These are phyloP conservation scores for Harpagifer antarcticus DNA, from an alignment of 2,797 vertebrate genomes.

Conservation along the genomic window DNA sequence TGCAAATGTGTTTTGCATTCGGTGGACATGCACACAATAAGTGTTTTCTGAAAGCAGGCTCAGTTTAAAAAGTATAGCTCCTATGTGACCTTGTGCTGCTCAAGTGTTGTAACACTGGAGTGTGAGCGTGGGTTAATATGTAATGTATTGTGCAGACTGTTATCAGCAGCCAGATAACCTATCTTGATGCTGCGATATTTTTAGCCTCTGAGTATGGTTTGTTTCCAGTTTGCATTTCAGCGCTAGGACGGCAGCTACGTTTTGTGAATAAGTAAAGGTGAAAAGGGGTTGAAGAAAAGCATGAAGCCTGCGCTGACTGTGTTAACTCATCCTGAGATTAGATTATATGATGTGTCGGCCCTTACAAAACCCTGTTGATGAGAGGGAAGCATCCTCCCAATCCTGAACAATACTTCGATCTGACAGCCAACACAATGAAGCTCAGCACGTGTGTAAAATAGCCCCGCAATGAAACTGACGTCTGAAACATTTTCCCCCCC, in stretches of 20 bases:
- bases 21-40: background rate
- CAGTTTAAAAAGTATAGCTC: background rate
- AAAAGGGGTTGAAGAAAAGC: slow-evolving; percentile 27
- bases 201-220: slow-evolving; percentile 54
- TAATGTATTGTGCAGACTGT: slow-evolving; percentile 65
- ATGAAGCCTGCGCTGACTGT: slow-evolving; percentile 25
- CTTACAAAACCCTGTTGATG: slow-evolving; percentile 63
- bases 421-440: slow-evolving; percentile 71
- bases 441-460: slow-evolving; percentile 70
- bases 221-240: slow-evolving; percentile 59
- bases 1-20: background rate
- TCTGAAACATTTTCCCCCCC: slow-evolving; percentile 68
- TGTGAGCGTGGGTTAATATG: slow-evolving; percentile 76
- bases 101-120: slow-evolving; percentile 42
- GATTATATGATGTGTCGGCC: slow-evolving; percentile 54
- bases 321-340: slow-evolving; percentile 55
- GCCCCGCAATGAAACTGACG: slow-evolving; percentile 67
- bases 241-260: slow-evolving; percentile 41
- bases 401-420: slow-evolving; percentile 76
- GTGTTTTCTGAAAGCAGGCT: slow-evolving; percentile 8
- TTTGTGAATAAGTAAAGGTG: slow-evolving; percentile 38
- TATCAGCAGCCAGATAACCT: slow-evolving; percentile 70
- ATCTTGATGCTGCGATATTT: slow-evolving; percentile 68
- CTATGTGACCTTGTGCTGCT: slow-evolving; percentile 16
- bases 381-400: slow-evolving; percentile 61